Conservation (phyloP, 2,888 invertebrate genomes). For the Neocrepidodera transversa region DNA sequence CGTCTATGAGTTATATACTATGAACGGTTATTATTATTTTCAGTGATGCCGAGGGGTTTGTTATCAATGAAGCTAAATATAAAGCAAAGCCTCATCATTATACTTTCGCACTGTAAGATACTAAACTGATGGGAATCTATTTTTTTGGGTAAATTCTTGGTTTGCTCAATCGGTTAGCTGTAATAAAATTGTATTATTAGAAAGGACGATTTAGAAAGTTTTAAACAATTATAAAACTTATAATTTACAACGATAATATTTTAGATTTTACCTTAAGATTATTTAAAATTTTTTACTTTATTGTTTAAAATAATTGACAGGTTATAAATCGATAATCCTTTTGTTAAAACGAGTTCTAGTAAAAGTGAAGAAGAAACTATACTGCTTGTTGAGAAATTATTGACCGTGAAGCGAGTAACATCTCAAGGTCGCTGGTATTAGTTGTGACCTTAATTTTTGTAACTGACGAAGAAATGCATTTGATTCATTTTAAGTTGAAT, state of each 20-base stretch:
- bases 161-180: no score
- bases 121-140: no score
- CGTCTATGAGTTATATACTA: no score
- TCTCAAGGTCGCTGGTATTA: slow-evolving; percentile 17
- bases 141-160: no score
- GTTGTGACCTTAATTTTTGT: slow-evolving; percentile 11
- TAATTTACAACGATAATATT: neutral
- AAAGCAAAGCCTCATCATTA: no score
- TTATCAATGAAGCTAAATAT: no score
- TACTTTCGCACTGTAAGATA: no score
- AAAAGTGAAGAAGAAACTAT: slow-evolving; percentile 20
- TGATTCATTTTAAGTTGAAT: no score
- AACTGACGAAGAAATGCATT: slow-evolving; percentile 1
- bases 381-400: slow-evolving; percentile 15
- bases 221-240: neutral
- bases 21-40: no score
- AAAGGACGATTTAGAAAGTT: neutral
- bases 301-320: neutral
- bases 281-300: no score
- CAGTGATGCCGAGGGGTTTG: no score
- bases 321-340: neutral
- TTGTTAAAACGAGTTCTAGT: neutral
- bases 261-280: no score
- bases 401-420: slow-evolving; percentile 3
- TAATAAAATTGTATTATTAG: neutral